These are phyloP conservation scores for Scaptomyza polygonia DNA, from an alignment of 2,888 invertebrate species.

Conservation along the genomic window DNA sequence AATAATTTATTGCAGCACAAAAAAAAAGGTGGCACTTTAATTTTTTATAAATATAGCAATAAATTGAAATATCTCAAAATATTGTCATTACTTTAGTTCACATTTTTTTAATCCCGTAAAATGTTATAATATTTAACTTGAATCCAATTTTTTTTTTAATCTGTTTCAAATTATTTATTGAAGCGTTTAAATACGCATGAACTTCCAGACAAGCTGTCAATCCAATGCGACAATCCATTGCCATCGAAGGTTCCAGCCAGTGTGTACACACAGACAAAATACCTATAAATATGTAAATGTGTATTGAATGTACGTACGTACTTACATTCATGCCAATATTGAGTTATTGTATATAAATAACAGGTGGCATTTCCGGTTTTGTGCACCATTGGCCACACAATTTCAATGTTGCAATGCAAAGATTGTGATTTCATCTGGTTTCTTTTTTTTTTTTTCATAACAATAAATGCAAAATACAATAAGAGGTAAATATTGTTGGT, in stretches of 20 bases:
- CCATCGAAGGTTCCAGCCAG: slow-evolving; percentile 1
- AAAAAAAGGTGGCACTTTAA: too few relatives aligned
- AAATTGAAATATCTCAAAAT: neutral
- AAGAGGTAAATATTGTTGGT: slow-evolving; percentile 36
- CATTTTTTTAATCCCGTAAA: neutral
- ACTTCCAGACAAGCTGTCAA: slow-evolving; percentile 62
- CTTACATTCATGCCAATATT: slow-evolving; percentile 44
- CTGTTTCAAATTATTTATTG: slow-evolving; percentile 57
- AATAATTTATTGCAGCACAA: slow-evolving; percentile 12
- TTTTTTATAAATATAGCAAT: neutral
- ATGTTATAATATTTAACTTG: neutral
- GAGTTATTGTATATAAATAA: slow-evolving; percentile 56
- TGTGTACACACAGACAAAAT: neutral
- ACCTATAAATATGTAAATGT: slow-evolving; percentile 8
- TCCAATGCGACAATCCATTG: slow-evolving; percentile 34
- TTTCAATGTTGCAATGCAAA: slow-evolving; percentile 38
- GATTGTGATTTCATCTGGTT: slow-evolving; percentile 8
- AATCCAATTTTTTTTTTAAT: slow-evolving; percentile 4
- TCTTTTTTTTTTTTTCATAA: slow-evolving; percentile 15
- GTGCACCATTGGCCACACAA: slow-evolving; percentile 42
- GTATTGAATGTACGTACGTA: neutral
- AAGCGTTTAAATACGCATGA: slow-evolving; percentile 61
- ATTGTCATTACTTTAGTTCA: neutral
- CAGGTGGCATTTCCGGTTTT: slow-evolving; percentile 70
- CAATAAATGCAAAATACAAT: slow-evolving; percentile 43